Base-by-base conservation (phyloP, 2,113 vertebrate genomes). In the Thunnus thynnus region DNA sequence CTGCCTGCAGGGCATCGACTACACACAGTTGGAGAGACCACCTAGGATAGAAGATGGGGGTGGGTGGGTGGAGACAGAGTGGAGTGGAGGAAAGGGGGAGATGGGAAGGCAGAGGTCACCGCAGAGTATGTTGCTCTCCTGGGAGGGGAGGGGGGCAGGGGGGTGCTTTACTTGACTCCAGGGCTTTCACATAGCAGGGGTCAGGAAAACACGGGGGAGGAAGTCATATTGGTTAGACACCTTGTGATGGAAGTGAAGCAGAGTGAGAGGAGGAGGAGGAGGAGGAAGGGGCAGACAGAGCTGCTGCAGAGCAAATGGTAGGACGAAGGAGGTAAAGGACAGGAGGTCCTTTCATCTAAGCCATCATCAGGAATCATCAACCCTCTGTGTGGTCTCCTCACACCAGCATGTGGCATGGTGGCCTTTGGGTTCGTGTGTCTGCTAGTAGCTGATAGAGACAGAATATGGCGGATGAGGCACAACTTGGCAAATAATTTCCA, bases 301-400 rank as follows among this genome's bases (percentile, higher is more conserved):
- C 77, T 58, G 62, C 66, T 69, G 82, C 63, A 51, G 74, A 85
- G 82, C 79, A 84, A 89, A 86, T 83, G 78, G 70, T 65, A 13
- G 67, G 74, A 83, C 0, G 65, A 50, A 58, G 57, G 72, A 71
- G 60, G 41, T 70, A 18, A 75, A 78, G 72, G 86, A 86, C 74
- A 68, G 65, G 80, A 84, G 67, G 79, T 75, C 44, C 54, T 86
- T 57, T 75, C 58, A 74, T 84, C 57, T 74, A 25, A 69, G 67
- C 6, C 51, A 30, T 64, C 66, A 64, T 66, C 72, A 32, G 75
- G 50, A 67, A 73, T 77, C 78, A 63, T 76, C 80, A 68, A 8
- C 86, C 47, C 66, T 51, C 51, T 89, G 83, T 92, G 76, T 91
- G 88, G 88, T 89, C 84, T 76, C 57, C 6, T 80, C 63, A 72